Evolutionary conservation across 2,888 invertebrate species (phyloP), one percentile per base, ranked within the genome.

Genomic region (Coelinius sp.): DNA sequence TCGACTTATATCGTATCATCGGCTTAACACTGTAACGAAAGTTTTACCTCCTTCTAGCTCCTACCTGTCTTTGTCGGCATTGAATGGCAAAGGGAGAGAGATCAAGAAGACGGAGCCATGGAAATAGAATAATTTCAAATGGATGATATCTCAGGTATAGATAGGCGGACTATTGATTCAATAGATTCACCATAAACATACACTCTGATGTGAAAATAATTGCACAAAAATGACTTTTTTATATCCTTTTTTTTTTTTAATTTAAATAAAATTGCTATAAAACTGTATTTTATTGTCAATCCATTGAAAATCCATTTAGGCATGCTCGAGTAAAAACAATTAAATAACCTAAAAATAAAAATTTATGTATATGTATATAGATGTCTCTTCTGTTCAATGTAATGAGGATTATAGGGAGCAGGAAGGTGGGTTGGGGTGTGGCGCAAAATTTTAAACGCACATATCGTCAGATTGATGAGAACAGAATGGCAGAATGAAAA

Each of bases 401-500:
- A 56, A 8, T 25, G 8, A 17, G 20, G 56, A n/a, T 5, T 12
- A 5, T n/a, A 10, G 5, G 27, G 25, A 8, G 27, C 7, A 14
- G 59, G 35, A 10, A 17, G 35, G 59, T n/a, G 24, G 38, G 41
- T 5, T 17, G 38, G 41, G 38, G 41, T 63, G 38, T 63, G 41
- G 24, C 24, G 17, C 1, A 20, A 63, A 63, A 63, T 63, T 63
- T 38, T 12, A 41, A 41, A 63, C n/a, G 20, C 14, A 49, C 41
- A 52, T 68, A 56, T 63, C 17, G 31, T 63, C 49, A 65, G 62
- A 49, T 64, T 62, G 49, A 56, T 68, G 52, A 62, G 31, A 71
- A 70, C 35, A 59, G 67, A 74, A 75, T 66, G 56, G 63, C 38
- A 41, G 69, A 72, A 76, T 75, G 74, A 76, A 75, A 74, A 75